These are phyloP conservation scores for Illadopsis cleaveri DNA, from an alignment of 2,113 vertebrate species.

Conservation along the genomic window DNA sequence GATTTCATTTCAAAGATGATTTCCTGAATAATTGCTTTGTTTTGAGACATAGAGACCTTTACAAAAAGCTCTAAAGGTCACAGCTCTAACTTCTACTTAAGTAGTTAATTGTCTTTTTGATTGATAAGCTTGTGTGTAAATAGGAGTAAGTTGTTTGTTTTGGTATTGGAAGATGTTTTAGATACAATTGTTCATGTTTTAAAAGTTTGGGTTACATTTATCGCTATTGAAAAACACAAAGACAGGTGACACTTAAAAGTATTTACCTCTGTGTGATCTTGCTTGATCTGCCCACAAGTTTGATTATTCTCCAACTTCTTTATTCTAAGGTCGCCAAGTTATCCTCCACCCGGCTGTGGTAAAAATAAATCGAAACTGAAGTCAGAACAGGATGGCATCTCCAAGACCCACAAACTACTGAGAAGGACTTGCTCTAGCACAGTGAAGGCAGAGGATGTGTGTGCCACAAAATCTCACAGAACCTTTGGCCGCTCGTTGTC, in stretches of 20 bases:
- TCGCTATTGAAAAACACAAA: background rate
- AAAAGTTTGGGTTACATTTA: background rate
- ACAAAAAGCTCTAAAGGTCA: background rate
- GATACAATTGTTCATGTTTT: background rate
- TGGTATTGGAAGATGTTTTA: background rate
- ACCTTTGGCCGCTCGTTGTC: constrained; percentile 83
- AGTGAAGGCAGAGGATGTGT: constrained; percentile 81
- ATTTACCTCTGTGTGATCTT: background rate
- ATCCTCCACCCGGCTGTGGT: constrained; percentile 88
- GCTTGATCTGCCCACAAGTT: background rate
- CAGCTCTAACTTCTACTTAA: background rate
- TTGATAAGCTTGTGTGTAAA: background rate
- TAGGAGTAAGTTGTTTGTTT: background rate
- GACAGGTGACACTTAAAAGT: background rate
- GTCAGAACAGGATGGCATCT: constrained; percentile 84
- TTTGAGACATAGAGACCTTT: background rate
- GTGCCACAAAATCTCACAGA: constrained; percentile 79
- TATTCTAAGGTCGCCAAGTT: constrained; percentile 86
- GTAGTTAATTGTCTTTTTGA: background rate
- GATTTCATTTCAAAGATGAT: background rate
- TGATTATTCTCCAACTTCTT: background rate
- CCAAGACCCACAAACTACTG: constrained; percentile 86
- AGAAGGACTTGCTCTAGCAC: constrained; percentile 85
- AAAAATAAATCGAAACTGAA: constrained; percentile 90
- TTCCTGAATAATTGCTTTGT: background rate